Evolutionary conservation across 2,797 vertebrate species (phyloP).

Genomic region (Ptychobarbus kaznakovi): DNA sequence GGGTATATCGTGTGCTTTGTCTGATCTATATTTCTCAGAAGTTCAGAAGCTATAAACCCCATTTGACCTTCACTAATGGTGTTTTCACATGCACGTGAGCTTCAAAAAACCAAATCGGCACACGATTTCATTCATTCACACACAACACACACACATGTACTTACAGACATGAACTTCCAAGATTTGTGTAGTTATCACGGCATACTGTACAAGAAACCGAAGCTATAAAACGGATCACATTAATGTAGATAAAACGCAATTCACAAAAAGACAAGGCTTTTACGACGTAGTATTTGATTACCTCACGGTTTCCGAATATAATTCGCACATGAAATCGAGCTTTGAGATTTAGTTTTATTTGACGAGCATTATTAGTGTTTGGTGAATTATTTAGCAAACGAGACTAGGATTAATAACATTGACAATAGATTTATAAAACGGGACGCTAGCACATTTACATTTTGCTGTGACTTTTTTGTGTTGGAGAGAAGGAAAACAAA

Average conservation of each 20-base stretch:
- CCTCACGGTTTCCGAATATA: conserved; percentile 72
- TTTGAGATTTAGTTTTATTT: conserved; percentile 78
- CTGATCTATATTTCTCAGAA: conserved; percentile 53
- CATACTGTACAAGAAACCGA: conserved; percentile 73
- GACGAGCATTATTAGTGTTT: conserved; percentile 78
- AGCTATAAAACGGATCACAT: conserved; percentile 71
- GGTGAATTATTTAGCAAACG: conserved; percentile 79
- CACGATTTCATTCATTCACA: conserved; percentile 53
- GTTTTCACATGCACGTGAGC: neutral
- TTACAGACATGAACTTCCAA: conserved; percentile 66
- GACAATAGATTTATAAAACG: conserved; percentile 78
- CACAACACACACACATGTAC: conserved; percentile 68
- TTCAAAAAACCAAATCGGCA: neutral
- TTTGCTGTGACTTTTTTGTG: conserved; percentile 77
- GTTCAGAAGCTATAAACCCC: conserved; percentile 25
- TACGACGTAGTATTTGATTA: conserved; percentile 77
- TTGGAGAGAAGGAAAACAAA: conserved; percentile 69
- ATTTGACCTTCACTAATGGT: conserved; percentile 15
- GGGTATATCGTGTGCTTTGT: conserved; percentile 40
- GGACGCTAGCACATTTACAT: conserved; percentile 83
- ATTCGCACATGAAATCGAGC: conserved; percentile 76
- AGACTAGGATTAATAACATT: conserved; percentile 64
- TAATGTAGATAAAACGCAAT: conserved; percentile 79
- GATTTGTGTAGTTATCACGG: conserved; percentile 71
- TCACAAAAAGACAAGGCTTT: conserved; percentile 77